Percentiles rank a stretch among this genome's conserved stretches.
Conservation (phyloP, 2,888 invertebrate genomes). For the Drosophila mayaguana region DNA sequence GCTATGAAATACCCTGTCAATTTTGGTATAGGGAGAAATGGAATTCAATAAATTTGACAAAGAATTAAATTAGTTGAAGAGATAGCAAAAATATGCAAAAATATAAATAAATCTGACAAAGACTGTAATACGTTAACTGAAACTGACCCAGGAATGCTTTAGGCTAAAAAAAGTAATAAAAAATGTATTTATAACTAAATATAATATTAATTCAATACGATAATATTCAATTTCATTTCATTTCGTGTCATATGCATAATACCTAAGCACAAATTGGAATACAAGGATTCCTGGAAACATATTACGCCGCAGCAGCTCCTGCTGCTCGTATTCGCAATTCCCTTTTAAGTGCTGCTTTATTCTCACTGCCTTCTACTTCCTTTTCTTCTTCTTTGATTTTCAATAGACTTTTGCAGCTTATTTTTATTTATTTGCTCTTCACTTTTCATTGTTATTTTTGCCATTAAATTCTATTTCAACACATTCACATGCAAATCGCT, state of each 20-base stretch:
- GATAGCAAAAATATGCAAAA: no score
- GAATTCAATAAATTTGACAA: no score
- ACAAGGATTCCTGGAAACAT: slow-evolving; percentile 18
- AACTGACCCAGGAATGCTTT: no score
- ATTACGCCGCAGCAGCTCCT: slow-evolving; percentile 2
- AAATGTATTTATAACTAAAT: neutral
- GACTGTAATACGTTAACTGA: no score
- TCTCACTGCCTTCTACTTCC: neutral
- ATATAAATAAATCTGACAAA: no score
- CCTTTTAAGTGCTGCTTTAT: slow-evolving; percentile 2
- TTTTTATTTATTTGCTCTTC: slow-evolving; percentile 71
- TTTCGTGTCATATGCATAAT: neutral
- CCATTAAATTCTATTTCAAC: slow-evolving; percentile 76
- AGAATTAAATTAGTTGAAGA: no score
- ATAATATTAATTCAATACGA: no score
- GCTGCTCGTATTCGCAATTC: neutral
- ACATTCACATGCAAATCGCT: slow-evolving; percentile 76
- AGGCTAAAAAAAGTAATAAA: no score
- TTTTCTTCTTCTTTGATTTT: slow-evolving; percentile 20
- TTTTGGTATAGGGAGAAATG: no score
- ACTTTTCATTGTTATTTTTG: slow-evolving; percentile 60
- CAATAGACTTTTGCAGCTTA: slow-evolving; percentile 60
- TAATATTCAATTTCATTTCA: neutral
- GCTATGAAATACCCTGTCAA: neutral
- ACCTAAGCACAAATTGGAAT: neutral